phyloP scores from a whole-genome alignment of 2,888 invertebrate genomes.

The Bellardia pandia region DNA sequence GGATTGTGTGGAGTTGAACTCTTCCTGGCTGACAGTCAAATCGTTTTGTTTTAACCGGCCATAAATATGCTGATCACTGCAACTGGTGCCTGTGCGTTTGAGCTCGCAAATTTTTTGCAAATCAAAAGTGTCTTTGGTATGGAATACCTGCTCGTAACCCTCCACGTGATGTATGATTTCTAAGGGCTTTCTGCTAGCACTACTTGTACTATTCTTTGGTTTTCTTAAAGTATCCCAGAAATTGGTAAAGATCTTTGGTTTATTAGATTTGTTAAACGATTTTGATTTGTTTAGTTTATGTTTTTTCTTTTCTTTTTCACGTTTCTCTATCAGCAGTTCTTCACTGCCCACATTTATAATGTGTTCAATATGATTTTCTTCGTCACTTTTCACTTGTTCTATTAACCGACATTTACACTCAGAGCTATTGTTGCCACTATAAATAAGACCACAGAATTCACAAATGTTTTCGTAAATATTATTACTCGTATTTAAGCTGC shows the following conservation, averaged over 20 bases:
- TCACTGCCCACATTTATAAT: slow-evolving; percentile 49
- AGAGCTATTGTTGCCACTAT: slow-evolving; percentile 78
- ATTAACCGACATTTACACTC: slow-evolving; percentile 76
- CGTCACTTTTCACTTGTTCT: neutral
- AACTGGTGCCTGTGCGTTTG: slow-evolving; percentile 78
- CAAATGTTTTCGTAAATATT: slow-evolving; percentile 83
- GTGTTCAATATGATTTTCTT: slow-evolving; percentile 6
- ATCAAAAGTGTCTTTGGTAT: slow-evolving; percentile 83
- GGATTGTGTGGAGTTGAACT: slow-evolving; percentile 65
- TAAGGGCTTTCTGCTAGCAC: slow-evolving; percentile 70
- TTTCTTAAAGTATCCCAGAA: slow-evolving; percentile 72
- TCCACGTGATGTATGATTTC: slow-evolving; percentile 83
- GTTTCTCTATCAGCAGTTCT: slow-evolving; percentile 48
- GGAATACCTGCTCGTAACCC: slow-evolving; percentile 80
- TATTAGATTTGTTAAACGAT: slow-evolving; percentile 73
- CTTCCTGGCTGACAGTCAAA: slow-evolving; percentile 37
- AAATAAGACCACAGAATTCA: slow-evolving; percentile 80
- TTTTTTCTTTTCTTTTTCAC: slow-evolving; percentile 56
- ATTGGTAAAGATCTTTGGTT: slow-evolving; percentile 75
- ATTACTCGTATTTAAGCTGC: slow-evolving; percentile 60
- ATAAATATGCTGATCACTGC: slow-evolving; percentile 82
- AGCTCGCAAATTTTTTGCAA: slow-evolving; percentile 81
- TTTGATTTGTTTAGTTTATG: slow-evolving; percentile 70
- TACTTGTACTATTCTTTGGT: slow-evolving; percentile 40
- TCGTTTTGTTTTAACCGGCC: slow-evolving; percentile 77